These are phyloP conservation scores for Vespertilio murinus DNA, from an alignment of 2,797 vertebrate species.

Conservation along the genomic window DNA sequence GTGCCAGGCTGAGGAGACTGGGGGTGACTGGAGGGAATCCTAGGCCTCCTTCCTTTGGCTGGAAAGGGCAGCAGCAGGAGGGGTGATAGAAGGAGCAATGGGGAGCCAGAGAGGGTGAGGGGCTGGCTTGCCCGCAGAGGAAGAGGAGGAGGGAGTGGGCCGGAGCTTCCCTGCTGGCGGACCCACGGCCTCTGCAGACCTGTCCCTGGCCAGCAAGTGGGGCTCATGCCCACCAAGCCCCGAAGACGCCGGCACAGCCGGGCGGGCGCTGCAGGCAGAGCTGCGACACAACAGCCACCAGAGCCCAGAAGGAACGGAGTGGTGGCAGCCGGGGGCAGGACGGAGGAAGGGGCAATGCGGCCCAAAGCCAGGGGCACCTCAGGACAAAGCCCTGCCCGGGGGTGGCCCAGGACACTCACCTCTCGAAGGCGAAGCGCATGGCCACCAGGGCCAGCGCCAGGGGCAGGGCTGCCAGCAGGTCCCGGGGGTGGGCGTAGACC, in stretches of 20 bases:
- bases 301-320: background rate
- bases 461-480: slow-evolving; percentile 58
- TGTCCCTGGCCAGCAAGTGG: background rate
- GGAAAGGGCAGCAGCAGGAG: background rate
- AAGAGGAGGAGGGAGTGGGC: no score
- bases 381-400: background rate
- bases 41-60: background rate
- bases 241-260: background rate
- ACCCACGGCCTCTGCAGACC: background rate
- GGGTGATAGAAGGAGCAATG: background rate
- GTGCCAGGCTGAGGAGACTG: background rate
- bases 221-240: background rate
- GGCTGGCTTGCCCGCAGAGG: background rate
- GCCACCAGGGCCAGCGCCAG: slow-evolving; percentile 40
- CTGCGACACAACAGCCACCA: background rate
- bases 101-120: background rate
- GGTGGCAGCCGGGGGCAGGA: background rate
- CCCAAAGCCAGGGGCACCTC: background rate
- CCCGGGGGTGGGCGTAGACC: slow-evolving; percentile 58
- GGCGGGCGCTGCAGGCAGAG: rapidly evolving
- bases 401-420: slow-evolving; percentile 38
- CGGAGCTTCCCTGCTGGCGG: background rate
- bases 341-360: background rate
- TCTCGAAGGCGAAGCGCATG: slow-evolving; percentile 58
- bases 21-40: background rate